Evolutionary conservation across 2,888 invertebrate genomes (phyloP).

Genomic region (Rotaria sp.): DNA sequence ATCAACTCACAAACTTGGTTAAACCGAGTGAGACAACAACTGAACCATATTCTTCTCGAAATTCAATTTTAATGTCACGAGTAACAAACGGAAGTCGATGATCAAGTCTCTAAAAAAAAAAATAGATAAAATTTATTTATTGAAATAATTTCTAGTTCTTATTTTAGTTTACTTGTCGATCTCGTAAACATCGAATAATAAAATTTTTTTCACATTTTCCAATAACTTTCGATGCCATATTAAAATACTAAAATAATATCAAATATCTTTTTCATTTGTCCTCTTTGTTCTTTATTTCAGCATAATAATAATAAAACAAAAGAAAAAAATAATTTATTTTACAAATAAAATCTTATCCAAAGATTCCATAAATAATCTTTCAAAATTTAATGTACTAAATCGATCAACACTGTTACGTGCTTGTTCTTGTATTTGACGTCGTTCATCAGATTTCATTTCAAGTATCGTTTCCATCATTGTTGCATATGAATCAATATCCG

Average conservation of each 20-base stretch:
- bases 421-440: slow-evolving; percentile 21
- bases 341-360: slow-evolving; percentile 21
- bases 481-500: slow-evolving; percentile 29
- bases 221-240: slow-evolving; percentile 1
- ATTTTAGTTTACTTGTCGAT: not conserved
- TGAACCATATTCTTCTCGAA: slow-evolving; percentile 27
- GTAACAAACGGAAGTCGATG: not conserved
- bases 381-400: slow-evolving; percentile 34
- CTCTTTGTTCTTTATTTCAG: not conserved
- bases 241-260: not conserved
- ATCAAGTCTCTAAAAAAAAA: not conserved
- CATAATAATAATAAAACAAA: not conserved
- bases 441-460: slow-evolving; percentile 30
- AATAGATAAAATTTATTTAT: too few relatives aligned
- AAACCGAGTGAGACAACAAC: not conserved
- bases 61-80: not conserved
- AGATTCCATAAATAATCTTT: slow-evolving; percentile 31
- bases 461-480: slow-evolving; percentile 13
- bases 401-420: slow-evolving; percentile 30
- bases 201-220: slow-evolving; percentile 15
- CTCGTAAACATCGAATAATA: slow-evolving; percentile 25
- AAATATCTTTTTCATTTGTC: not conserved
- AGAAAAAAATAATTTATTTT: not conserved
- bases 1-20: not conserved
- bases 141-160: too few relatives aligned